phyloP scores from a whole-genome alignment of 2,888 invertebrate genomes.

The Cephonodes hylas region DNA sequence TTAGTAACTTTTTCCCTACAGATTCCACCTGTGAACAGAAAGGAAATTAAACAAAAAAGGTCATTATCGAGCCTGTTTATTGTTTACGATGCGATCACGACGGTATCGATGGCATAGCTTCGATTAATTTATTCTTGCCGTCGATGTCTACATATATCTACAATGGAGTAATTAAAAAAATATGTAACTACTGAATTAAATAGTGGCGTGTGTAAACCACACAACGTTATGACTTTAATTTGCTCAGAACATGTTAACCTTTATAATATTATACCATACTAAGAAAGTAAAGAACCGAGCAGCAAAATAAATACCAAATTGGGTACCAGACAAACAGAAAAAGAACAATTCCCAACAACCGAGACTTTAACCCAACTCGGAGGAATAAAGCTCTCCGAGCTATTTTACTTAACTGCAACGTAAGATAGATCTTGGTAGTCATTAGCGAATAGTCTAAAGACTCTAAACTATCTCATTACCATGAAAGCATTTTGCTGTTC shows the following conservation, averaged over 20 bases:
- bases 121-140: neutral
- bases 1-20: constrained; percentile 34
- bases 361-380: constrained; percentile 16
- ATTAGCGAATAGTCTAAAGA: constrained; percentile 2
- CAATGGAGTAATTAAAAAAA: neutral
- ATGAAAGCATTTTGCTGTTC: neutral
- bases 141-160: neutral
- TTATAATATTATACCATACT: too few species aligned
- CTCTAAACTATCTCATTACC: neutral
- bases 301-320: neutral
- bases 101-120: neutral
- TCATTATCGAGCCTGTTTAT: constrained; percentile 44
- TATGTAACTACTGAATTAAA: neutral
- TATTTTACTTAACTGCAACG: neutral
- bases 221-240: too few species aligned
- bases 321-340: neutral
- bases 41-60: constrained; percentile 51
- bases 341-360: neutral
- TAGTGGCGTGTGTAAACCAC: too few species aligned
- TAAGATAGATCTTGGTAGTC: neutral
- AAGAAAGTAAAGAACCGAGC: neutral
- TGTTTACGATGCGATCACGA: constrained; percentile 32
- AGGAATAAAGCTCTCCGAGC: constrained; percentile 25
- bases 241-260: too few species aligned
- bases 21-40: constrained; percentile 49